Evolutionary conservation across 2,888 invertebrate genomes (phyloP), one percentile per base, ranked within the genome.

Genomic region (Ichneumoninae sp.): DNA sequence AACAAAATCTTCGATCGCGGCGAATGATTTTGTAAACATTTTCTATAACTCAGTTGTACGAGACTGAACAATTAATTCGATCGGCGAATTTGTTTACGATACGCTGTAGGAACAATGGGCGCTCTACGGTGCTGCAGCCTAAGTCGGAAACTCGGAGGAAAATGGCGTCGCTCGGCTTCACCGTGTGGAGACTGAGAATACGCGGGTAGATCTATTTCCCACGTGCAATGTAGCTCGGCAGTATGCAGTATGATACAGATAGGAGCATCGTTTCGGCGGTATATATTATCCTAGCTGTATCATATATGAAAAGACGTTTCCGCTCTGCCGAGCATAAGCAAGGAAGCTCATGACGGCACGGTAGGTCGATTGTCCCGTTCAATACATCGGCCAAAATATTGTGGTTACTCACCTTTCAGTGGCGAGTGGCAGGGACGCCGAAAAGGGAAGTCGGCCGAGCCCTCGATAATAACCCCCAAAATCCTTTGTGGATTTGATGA

Each of bases 221-320:
- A 57, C 57, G 26, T 13, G 57, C 57, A 13, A 22, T 57, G 22
- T 13, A 26, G 10, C n/a, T 63, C 63, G 36, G 0, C 36, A 7
- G n/a, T n/a, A 5, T 1, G 26, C 6, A 6, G 22, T 30, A 36
- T n/a, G 36, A 71, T 44, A 22, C 36, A 50, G 13, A 78, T 50
- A 22, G 36, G 68, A 50, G 13, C 44, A 47, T 65, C 60, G 22
- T 47, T 60, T 54, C n/a, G 8, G n/a, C 68, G 33, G 57, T 73
- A 68, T 52, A 33, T 40, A 40, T 16, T 44, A n/a, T 52, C 22
- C 44, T n/a, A 26, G 50, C 70, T 36, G 30, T 16, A 63, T 57
- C 44, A 47, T 33, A 60, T 75, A 70, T 75, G 65, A 79, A 83
- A 79, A 66, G 75, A 83, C 54, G 30, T 79, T 83, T 57, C 44